Base-by-base conservation (phyloP, 2,797 vertebrate species). In the Streptopelia turtur region DNA sequence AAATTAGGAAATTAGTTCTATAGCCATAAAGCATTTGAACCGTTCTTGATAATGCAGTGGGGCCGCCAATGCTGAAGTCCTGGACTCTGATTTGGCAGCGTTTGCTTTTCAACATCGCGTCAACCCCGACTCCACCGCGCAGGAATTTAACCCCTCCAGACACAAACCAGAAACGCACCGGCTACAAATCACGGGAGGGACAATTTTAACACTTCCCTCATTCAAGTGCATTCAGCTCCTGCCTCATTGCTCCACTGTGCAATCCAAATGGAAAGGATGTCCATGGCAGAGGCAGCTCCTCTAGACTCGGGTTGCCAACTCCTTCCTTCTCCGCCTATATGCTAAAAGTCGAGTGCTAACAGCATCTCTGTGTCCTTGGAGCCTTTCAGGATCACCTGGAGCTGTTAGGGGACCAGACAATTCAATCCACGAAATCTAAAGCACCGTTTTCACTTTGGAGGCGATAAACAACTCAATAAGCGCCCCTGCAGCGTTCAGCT, bases 61-160 rank as follows among this genome's bases (percentile, higher is more conserved):
- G 65, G 6, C 22, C 6, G 9, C 55, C 90, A 72, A 20, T 37
- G 59, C 21, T 89, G 27, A 41, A 90, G 64, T 31, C 49, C 56
- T 9, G 56, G 71, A 66, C 39, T 93, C 85, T 68, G 66, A 49
- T 53, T 3, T 55, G 75, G 88, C 83, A 82, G n/a, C 5, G 1
- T 5, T 81, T 55, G 64, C 78, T 66, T 93, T 77, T 71, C 83
- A 68, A 24, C 37, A 17, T 47, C 49, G 47, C 89, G 82, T 41
- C 70, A 93, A 20, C 18, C 49, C 74, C 83, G 66, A 89, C 59
- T 91, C 49, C 60, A 87, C 21, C 37, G 24, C 0, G 1, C 64
- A 91, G 88, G 93, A 91, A 93, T 94, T 91, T 87, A 91, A 93
- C 93, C 93, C 84, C 84, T 94, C 41, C 27, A 85, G 84, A 68